Base-by-base conservation (phyloP, 2,113 vertebrate genomes). In the Percina caprodes region DNA sequence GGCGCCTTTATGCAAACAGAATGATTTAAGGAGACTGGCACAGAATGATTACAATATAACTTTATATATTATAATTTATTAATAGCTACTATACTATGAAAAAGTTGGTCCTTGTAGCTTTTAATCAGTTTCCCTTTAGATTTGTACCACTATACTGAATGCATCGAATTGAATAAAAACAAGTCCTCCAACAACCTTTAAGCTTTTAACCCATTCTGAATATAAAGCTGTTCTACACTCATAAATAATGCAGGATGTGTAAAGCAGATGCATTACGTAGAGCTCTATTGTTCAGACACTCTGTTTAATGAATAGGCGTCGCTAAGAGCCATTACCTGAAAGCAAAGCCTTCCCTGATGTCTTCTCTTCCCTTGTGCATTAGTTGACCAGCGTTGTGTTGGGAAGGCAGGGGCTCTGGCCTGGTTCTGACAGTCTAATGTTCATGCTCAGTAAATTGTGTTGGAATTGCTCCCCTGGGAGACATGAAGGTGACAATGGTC, bases 161-260 rank as follows among this genome's bases (percentile, higher is more conserved):
- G 69, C 33, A 49, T 16, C 4, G 11, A 24, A 58, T 42, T 75
- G 78, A 77, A 83, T 80, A 62, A 89, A 55, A 87, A 88, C 82
- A 80, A 86, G 86, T 87, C 80, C 82, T 85, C 67, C 61, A 84
- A 82, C 87, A 88, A 82, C 82, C 88, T 85, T 90, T 86, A 89
- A 86, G 90, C 87, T 88, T 93, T 92, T 90, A 93, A 93, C 92
- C 91, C 89, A 77, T 91, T 89, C 86, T 72, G 78, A 80, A 87
- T 84, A 86, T 79, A 77, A 82, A 90, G 75, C 85, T 80, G 80
- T 85, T 89, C 82, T 80, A 66, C 55, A 30, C 82, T 93, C 85
- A 91, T 93, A 90, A 92, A 93, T 94, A 93, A 93, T 93, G 89
- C 92, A 93, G 82, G 65, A 87, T 87, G 87, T 91, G 87, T 92